A percentile compares a stretch with the other conserved stretches of the same genome.
phyloP scores from a whole-genome alignment of 35 echinoderm and acorn worm genomes.

The Nesometra sesokonis region DNA sequence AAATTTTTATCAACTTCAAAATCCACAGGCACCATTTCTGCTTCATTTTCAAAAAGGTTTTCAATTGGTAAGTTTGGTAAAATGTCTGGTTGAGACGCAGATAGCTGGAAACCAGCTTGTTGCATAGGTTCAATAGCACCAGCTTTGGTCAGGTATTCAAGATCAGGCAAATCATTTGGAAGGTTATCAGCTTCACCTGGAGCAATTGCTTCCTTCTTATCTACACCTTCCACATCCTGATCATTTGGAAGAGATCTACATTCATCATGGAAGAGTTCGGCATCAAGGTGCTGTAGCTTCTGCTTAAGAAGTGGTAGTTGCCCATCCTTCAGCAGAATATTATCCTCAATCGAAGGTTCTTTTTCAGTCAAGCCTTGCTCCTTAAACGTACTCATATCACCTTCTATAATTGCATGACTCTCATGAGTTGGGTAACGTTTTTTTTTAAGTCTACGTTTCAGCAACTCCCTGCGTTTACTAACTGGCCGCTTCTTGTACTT shows the following conservation, averaged over 20 bases:
- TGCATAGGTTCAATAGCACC: background rate
- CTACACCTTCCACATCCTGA: background rate
- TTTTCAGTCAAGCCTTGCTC: constrained; percentile 15
- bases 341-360: background rate
- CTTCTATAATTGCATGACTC: constrained; percentile 94
- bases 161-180: background rate
- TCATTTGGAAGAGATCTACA: background rate
- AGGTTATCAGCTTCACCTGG: background rate
- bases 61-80: background rate
- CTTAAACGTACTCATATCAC: constrained; percentile 90
- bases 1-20: background rate
- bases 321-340: background rate
- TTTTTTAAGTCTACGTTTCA: constrained; percentile 67
- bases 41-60: background rate
- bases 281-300: background rate
- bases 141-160: background rate
- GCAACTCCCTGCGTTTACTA: constrained; percentile 51
- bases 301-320: background rate
- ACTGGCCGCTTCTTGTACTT: constrained; percentile 48
- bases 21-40: background rate
- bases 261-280: background rate
- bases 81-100: background rate
- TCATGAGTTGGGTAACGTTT: constrained; percentile 57
- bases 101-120: background rate
- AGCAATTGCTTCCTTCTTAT: background rate